Evolutionary conservation across 2,888 invertebrate genomes (phyloP).

Genomic region (Cybosia mesomella): DNA sequence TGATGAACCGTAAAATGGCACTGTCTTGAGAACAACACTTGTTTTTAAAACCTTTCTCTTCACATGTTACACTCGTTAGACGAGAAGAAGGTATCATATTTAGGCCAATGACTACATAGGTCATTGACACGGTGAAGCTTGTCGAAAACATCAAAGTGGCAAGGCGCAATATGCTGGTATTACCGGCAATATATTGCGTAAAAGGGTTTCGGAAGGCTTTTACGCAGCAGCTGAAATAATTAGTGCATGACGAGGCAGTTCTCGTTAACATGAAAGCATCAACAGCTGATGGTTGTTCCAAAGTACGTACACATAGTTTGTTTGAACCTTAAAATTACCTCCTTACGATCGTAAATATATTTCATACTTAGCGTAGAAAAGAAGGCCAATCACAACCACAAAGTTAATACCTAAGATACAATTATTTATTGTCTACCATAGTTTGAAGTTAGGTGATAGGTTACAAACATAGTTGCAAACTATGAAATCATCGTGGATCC

Average conservation of each 20-base stretch:
- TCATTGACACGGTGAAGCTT: neutral
- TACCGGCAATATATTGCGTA: conserved; percentile 1
- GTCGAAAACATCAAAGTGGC: neutral
- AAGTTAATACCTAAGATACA: neutral
- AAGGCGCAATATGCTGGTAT: conserved; percentile 4
- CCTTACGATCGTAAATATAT: neutral
- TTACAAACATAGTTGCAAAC: neutral
- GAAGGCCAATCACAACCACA: neutral
- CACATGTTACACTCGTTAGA: conserved; percentile 2
- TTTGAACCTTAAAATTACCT: neutral
- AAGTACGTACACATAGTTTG: neutral
- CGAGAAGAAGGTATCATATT: neutral
- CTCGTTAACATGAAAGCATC: conserved; percentile 1
- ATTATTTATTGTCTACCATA: neutral
- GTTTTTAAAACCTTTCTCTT: neutral
- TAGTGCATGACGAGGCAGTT: conserved; percentile 14
- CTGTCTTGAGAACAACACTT: conserved; percentile 4
- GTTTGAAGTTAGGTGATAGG: neutral
- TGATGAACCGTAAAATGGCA: neutral
- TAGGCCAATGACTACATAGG: neutral
- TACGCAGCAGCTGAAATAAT: conserved; percentile 10
- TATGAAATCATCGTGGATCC: neutral
- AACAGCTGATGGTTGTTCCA: neutral
- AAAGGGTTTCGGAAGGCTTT: conserved; percentile 3
- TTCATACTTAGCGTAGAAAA: neutral